These are phyloP conservation scores for Acanthosepion esculentum DNA, from an alignment of 2,888 invertebrate species.

Conservation along the genomic window DNA sequence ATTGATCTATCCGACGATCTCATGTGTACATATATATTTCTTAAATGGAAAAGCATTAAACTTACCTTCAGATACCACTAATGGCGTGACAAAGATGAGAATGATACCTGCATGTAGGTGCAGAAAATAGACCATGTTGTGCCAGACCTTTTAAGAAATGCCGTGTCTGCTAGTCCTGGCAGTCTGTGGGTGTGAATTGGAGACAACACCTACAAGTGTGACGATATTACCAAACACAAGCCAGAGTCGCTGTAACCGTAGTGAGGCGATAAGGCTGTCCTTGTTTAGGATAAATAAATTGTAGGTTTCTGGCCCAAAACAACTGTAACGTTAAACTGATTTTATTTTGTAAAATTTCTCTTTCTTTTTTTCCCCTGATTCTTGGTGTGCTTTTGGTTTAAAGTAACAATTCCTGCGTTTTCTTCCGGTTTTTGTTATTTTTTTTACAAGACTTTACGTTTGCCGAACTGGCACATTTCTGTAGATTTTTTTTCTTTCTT, in stretches of 20 bases:
- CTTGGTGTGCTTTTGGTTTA: too few relatives aligned
- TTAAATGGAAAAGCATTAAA: background rate
- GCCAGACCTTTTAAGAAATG: slow-evolving; percentile 2
- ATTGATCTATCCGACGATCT: too few relatives aligned
- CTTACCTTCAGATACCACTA: background rate
- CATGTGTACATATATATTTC: background rate
- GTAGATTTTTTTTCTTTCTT: too few relatives aligned
- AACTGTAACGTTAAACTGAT: background rate
- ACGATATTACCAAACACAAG: background rate
- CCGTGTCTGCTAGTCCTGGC: background rate
- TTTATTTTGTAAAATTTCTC: background rate
- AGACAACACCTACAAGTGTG: background rate
- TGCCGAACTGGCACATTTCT: too few relatives aligned
- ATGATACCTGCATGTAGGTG: slow-evolving; percentile 33
- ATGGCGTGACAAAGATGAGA: slow-evolving; percentile 2
- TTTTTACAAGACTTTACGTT: too few relatives aligned
- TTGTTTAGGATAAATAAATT: background rate
- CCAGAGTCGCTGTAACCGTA: background rate
- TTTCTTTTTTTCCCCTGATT: too few relatives aligned
- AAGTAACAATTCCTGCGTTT: too few relatives aligned
- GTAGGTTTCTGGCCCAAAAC: background rate
- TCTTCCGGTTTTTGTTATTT: too few relatives aligned
- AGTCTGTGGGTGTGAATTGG: background rate
- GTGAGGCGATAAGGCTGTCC: background rate
- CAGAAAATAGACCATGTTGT: slow-evolving; percentile 23